Percentiles rank a stretch among this genome's conserved stretches.
phyloP scores from a whole-genome alignment of 2,113 vertebrate genomes.

The Eulemur rufifrons region DNA sequence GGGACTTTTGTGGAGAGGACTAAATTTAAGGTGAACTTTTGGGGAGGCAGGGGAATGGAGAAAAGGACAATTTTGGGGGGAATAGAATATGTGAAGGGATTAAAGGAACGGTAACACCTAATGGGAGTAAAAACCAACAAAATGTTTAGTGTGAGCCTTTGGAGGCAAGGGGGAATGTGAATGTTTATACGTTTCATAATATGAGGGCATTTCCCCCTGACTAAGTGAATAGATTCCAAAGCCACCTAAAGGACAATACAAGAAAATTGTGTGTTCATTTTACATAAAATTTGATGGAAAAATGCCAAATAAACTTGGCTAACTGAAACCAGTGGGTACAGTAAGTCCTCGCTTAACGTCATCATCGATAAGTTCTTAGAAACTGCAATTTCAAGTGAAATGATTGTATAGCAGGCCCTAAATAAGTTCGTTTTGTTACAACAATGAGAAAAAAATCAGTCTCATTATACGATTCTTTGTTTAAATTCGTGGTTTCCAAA shows the following conservation, averaged over 20 bases:
- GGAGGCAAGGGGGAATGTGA: background rate
- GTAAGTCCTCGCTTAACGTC: background rate
- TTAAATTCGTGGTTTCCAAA: background rate
- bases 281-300: background rate
- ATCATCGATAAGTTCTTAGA: background rate
- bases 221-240: background rate
- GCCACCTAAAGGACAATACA: background rate
- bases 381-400: background rate
- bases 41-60: background rate
- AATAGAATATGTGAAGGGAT: background rate
- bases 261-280: background rate
- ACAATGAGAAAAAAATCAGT: background rate
- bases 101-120: background rate
- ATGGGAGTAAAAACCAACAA: background rate
- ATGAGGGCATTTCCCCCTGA: background rate
- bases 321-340: background rate
- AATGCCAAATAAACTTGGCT: background rate
- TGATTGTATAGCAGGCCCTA: background rate
- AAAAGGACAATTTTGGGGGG: background rate
- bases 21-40: background rate
- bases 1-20: background rate
- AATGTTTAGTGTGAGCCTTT: background rate
- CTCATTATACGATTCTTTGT: background rate
- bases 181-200: background rate
- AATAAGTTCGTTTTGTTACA: background rate